phyloP scores from a whole-genome alignment of 2,888 invertebrate species.

The Urechis unicinctus region DNA sequence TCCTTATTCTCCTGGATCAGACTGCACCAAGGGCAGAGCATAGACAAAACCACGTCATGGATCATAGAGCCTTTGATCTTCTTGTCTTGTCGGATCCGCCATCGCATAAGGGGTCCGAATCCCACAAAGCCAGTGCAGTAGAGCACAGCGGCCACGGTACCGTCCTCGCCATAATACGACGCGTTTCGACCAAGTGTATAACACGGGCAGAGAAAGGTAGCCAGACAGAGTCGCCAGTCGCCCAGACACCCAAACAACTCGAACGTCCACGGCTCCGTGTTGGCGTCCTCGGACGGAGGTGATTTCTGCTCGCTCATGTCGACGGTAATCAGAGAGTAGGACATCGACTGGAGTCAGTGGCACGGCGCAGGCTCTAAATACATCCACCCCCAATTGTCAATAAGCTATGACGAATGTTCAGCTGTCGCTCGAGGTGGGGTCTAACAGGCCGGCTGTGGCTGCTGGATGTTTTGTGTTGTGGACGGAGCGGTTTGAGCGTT shows the following conservation, averaged over 20 bases:
- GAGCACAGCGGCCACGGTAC: slow-evolving; percentile 5
- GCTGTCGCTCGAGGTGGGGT: no score
- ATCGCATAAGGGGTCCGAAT: slow-evolving; percentile 15
- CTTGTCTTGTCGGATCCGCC: slow-evolving; percentile 18
- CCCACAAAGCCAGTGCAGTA: slow-evolving; percentile 10
- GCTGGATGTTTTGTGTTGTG: no score
- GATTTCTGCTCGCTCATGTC: neutral
- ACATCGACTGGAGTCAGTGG: no score
- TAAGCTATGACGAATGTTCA: no score
- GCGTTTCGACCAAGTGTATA: slow-evolving; percentile 20
- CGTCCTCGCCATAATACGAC: slow-evolving; percentile 18
- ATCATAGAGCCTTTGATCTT: slow-evolving; percentile 18
- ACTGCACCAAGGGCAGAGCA: slow-evolving; percentile 20
- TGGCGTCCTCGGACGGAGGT: slow-evolving; percentile 1
- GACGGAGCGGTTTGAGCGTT: no score
- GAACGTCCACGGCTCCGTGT: slow-evolving; percentile 7
- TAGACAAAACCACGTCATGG: slow-evolving; percentile 14
- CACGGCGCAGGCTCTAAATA: no score
- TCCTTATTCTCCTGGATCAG: slow-evolving; percentile 22
- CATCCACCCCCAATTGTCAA: no score
- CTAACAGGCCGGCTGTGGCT: no score
- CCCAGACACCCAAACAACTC: slow-evolving; percentile 17
- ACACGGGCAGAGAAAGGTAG: slow-evolving; percentile 17
- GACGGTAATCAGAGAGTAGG: no score
- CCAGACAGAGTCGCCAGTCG: slow-evolving; percentile 15